A percentile compares a stretch with the other conserved stretches of the same genome.
Conservation (phyloP, 2,797 vertebrate species). For the Spheniscus humboldti region DNA sequence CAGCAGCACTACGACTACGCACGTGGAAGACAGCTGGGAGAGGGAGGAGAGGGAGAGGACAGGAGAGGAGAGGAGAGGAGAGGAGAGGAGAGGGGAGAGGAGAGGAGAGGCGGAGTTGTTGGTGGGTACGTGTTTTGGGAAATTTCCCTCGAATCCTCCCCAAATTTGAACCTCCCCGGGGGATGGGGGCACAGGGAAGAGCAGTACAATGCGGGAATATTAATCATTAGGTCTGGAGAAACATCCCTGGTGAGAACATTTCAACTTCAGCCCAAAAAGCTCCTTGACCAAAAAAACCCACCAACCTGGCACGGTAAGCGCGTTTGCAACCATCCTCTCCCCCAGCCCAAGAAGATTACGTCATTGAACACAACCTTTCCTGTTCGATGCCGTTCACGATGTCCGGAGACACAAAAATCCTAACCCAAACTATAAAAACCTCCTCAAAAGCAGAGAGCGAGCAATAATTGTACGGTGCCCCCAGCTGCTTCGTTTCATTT, state of each 20-base stretch:
- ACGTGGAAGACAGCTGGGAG: background rate
- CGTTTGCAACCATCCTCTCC: background rate
- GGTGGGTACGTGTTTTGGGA: background rate
- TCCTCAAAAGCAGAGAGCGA: constrained; percentile 5
- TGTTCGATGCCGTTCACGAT: background rate
- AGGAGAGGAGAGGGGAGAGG: background rate
- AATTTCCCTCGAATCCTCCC: background rate
- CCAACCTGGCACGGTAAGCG: fast-evolving
- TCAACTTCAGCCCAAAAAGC: background rate
- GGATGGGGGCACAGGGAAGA: background rate
- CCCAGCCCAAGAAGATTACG: background rate
- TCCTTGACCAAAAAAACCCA: background rate
- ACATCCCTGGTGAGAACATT: background rate
- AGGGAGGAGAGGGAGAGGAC: background rate
- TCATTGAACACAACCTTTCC: background rate
- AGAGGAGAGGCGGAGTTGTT: background rate
- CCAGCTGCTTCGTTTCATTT: constrained; percentile 35
- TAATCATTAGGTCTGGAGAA: background rate
- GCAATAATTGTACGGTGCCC: background rate
- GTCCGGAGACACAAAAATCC: background rate
- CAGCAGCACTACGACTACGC: constrained; percentile 21
- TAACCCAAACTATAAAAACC: background rate
- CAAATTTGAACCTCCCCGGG: background rate
- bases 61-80: background rate
- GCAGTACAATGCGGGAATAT: fast-evolving